Conservation (phyloP, 2,888 invertebrate genomes). For the Melolontha melolontha region DNA sequence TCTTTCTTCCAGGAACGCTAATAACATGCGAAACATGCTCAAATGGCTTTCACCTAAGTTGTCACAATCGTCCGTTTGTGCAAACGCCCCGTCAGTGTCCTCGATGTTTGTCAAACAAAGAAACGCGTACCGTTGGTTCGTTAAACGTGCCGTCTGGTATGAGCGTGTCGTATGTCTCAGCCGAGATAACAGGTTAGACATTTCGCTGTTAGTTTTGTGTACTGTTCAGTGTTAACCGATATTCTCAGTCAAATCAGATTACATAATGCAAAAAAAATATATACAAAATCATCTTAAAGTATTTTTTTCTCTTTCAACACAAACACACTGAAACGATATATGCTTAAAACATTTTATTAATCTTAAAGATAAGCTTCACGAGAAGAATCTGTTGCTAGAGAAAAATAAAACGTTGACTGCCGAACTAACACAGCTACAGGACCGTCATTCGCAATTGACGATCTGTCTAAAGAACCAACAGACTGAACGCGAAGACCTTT, state of each 20-base stretch:
- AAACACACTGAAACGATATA: slow-evolving; percentile 4
- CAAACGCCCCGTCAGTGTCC: slow-evolving; percentile 67
- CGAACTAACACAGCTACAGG: slow-evolving; percentile 63
- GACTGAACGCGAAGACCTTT: slow-evolving; percentile 59
- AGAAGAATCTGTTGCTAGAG: slow-evolving; percentile 62
- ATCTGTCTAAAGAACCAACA: slow-evolving; percentile 62
- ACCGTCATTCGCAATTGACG: slow-evolving; percentile 64
- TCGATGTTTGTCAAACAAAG: slow-evolving; percentile 63
- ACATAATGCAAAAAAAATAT: slow-evolving; percentile 21
- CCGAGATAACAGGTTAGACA: slow-evolving; percentile 61
- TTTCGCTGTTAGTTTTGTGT: slow-evolving; percentile 42
- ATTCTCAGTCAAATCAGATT: slow-evolving; percentile 26
- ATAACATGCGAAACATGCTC: slow-evolving; percentile 67
- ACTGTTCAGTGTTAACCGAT: slow-evolving; percentile 39
- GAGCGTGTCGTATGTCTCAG: slow-evolving; percentile 59
- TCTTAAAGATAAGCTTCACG: slow-evolving; percentile 63
- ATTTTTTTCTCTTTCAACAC: slow-evolving; percentile 24
- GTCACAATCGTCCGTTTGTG: slow-evolving; percentile 67
- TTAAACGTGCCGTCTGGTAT: slow-evolving; percentile 60
- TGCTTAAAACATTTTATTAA: slow-evolving; percentile 45
- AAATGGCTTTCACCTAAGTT: slow-evolving; percentile 68
- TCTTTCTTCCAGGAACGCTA: slow-evolving; percentile 61
- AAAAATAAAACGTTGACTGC: slow-evolving; percentile 60
- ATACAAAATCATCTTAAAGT: slow-evolving; percentile 39
- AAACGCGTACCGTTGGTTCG: slow-evolving; percentile 58